Conservation (phyloP, 2,797 vertebrate species). For the Cuniculus paca region DNA sequence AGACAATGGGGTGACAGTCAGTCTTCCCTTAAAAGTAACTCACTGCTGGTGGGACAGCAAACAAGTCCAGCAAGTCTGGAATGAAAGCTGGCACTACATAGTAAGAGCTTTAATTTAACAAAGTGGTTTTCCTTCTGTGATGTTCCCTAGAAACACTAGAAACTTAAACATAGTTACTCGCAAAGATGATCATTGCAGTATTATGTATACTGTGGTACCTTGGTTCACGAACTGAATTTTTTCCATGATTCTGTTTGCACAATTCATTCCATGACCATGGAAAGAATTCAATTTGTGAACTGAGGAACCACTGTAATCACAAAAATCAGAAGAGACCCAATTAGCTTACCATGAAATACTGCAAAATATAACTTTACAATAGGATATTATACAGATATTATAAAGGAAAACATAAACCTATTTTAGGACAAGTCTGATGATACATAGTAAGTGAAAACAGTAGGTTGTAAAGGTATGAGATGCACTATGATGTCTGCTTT, state of each 20-base stretch:
- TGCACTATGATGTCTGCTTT: not conserved
- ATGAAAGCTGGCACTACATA: not conserved
- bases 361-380: not conserved
- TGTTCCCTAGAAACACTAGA: slow-evolving; percentile 28
- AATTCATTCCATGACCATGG: not conserved
- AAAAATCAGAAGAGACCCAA: slow-evolving; percentile 29
- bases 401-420: slow-evolving; percentile 37
- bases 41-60: not conserved
- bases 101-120: slow-evolving; percentile 25
- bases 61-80: not conserved
- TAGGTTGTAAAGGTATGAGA: slow-evolving; percentile 5
- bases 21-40: slow-evolving; percentile 45
- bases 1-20: not conserved
- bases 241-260: too few species aligned
- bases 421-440: not conserved
- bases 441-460: not conserved
- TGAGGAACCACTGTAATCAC: not conserved
- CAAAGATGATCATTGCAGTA: not conserved
- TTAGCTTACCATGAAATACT: not conserved
- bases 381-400: not conserved
- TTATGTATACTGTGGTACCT: not conserved
- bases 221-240: too few species aligned
- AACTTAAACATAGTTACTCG: slow-evolving; percentile 33
- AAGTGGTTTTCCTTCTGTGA: not conserved
- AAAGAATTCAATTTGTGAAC: not conserved